These are phyloP conservation scores for Rhinopomastus cyanomelas DNA, from an alignment of 2,113 vertebrate genomes.

Conservation along the genomic window DNA sequence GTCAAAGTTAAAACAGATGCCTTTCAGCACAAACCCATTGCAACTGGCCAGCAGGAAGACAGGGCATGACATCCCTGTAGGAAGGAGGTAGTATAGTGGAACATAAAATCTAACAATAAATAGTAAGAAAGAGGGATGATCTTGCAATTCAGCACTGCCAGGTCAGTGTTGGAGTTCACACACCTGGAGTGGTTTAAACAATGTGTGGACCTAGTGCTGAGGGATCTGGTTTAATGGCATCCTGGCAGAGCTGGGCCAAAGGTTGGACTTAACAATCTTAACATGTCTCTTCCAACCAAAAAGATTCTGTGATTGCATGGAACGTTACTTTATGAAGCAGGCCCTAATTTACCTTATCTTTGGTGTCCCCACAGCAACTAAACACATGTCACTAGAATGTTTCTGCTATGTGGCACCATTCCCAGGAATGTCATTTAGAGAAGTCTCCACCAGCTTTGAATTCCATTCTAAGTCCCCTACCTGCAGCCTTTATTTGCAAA, in stretches of 20 bases:
- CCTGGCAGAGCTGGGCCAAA: too few species aligned
- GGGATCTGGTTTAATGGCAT: too few species aligned
- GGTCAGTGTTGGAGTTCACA: too few species aligned
- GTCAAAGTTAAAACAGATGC: background rate
- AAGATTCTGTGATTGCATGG: background rate
- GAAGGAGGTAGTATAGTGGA: background rate
- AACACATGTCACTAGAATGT: background rate
- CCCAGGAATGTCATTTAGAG: constrained; percentile 3
- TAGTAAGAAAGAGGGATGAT: background rate
- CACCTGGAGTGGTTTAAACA: too few species aligned
- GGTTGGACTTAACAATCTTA: too few species aligned
- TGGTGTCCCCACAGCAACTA: background rate
- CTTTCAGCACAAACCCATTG: background rate
- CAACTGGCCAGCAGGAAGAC: background rate
- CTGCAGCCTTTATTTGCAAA: background rate
- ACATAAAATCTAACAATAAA: background rate
- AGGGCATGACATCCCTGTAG: too few species aligned
- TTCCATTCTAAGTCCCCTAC: background rate
- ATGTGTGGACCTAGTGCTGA: too few species aligned
- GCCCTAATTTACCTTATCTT: background rate
- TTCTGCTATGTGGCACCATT: background rate
- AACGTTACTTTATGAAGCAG: background rate
- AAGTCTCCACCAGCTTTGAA: background rate
- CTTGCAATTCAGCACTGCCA: background rate
- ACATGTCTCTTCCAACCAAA: too few species aligned